Conservation (phyloP, 2,888 invertebrate genomes). For the Nymphalis c-album region DNA sequence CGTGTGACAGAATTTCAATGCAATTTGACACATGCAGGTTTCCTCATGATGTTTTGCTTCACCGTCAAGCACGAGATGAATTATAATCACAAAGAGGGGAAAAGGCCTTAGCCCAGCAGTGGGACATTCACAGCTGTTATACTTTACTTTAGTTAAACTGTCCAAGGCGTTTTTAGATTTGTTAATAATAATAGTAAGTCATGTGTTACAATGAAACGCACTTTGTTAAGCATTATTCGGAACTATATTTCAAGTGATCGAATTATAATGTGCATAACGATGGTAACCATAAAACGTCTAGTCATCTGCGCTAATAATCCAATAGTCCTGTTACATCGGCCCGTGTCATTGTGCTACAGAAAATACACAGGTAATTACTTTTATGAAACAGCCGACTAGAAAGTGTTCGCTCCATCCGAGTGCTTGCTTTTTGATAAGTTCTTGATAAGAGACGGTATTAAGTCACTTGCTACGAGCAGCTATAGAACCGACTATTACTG, state of each 20-base stretch:
- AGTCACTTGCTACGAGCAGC: slow-evolving; percentile 28
- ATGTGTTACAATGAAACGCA: not conserved
- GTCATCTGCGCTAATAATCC: slow-evolving; percentile 68
- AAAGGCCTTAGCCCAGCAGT: too few relatives aligned
- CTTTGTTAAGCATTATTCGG: slow-evolving; percentile 6
- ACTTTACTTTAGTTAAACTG: too few relatives aligned
- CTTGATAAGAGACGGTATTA: slow-evolving; percentile 36
- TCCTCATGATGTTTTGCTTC: too few relatives aligned
- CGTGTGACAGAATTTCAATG: too few relatives aligned
- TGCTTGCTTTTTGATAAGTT: slow-evolving; percentile 37
- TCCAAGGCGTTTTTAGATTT: too few relatives aligned
- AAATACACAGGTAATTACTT: slow-evolving; percentile 38
- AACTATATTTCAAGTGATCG: slow-evolving; percentile 39
- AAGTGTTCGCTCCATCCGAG: slow-evolving; percentile 20
- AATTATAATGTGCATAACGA: slow-evolving; percentile 44
- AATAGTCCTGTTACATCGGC: slow-evolving; percentile 58
- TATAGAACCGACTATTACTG: slow-evolving; percentile 31
- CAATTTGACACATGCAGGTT: too few relatives aligned
- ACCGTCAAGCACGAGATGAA: too few relatives aligned
- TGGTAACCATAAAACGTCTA: slow-evolving; percentile 58
- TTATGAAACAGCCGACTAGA: slow-evolving; percentile 22
- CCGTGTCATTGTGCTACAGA: slow-evolving; percentile 45
- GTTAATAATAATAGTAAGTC: not conserved
- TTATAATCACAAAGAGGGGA: too few relatives aligned
- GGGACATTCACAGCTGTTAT: too few relatives aligned